Percentiles rank a stretch among this genome's conserved stretches.
phyloP scores from a whole-genome alignment of 2,888 invertebrate genomes.

The Cataglyphis livida region DNA sequence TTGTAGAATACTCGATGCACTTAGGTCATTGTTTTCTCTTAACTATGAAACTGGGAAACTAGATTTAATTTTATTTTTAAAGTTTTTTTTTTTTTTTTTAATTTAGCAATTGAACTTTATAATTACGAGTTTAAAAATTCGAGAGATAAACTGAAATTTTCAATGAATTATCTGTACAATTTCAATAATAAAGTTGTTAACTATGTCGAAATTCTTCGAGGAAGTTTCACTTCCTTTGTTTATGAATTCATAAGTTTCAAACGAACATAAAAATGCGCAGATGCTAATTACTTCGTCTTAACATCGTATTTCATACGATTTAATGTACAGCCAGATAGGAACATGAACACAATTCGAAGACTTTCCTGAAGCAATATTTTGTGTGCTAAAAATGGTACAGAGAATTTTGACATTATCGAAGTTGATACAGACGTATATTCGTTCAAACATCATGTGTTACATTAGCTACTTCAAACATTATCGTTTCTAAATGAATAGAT shows the following conservation, averaged over 20 bases:
- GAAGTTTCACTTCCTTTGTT: background rate
- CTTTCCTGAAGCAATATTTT: slow-evolving; percentile 17
- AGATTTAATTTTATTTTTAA: background rate
- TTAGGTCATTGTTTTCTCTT: background rate
- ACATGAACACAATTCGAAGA: slow-evolving; percentile 4
- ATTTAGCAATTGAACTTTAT: slow-evolving; percentile 18
- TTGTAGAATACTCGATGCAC: background rate
- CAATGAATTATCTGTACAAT: slow-evolving; percentile 24
- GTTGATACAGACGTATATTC: slow-evolving; percentile 4
- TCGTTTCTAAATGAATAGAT: background rate
- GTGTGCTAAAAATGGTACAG: slow-evolving; percentile 52
- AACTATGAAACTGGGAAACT: background rate
- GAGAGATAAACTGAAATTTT: slow-evolving; percentile 13
- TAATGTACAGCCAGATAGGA: slow-evolving; percentile 5
- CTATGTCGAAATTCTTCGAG: background rate
- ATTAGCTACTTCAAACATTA: background rate
- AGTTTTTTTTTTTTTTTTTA: background rate
- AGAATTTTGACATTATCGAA: slow-evolving; percentile 52
- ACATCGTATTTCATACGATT: background rate
- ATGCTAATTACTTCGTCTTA: background rate
- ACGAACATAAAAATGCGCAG: background rate
- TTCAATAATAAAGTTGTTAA: slow-evolving; percentile 6
- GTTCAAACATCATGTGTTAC: slow-evolving; percentile 27
- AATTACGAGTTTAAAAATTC: slow-evolving; percentile 16
- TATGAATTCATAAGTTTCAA: background rate